Base-by-base conservation (phyloP, 92 coral and sea anemone genomes). In the Zoanthus gigantus region DNA sequence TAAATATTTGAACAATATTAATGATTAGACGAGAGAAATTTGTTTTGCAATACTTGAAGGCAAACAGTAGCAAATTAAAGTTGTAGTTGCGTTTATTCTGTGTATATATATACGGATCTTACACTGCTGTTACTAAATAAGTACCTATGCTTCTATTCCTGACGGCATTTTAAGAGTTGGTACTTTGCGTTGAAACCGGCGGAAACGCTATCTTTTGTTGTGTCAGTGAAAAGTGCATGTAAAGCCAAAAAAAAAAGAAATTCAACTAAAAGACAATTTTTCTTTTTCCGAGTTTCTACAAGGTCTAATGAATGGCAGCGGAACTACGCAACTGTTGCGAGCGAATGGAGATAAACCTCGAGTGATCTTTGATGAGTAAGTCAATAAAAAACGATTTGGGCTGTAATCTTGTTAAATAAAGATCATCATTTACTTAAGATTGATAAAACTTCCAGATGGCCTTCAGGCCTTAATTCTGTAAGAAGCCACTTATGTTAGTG, bases 371-470 rank as follows among this genome's bases (percentile, higher is more conserved):
- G 85, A 81, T 65, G 73, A 81, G 71, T 66, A 23, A 46, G 75
- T 66, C 46, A 81, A 63, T 45, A 80, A 23, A 80, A 37, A 80
- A 80, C 9, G 45, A 47, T 57, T 80, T 58, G 45, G 4, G 74
- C 74, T 44, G 18, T 63, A 63, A 81, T 46, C 14, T 81, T 42
- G 16, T 81, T 81, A 81, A 81, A 65, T 75, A 32, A 23, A 81
- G 85, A 31, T 81, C 56, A 81, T 81, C 66, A 66, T 81, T 66
- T 75, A 66, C 85, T 65, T 81, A 81, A 66, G 18, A 46, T 15
- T 65, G 60, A 67, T 67, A 66, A 8, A 79, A 81, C 66, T 16
- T 66, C 46, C 53, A 66, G 57, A 44, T 81, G 74, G 61, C 56
- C 85, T 67, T 9, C 7, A 46, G 11, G 47, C 74, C 34, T 63